Evolutionary conservation across 1,140 invertebrate genomes (phyloP), one percentile per base, ranked within the genome.

Genomic region (Coenobita brevimanus): DNA sequence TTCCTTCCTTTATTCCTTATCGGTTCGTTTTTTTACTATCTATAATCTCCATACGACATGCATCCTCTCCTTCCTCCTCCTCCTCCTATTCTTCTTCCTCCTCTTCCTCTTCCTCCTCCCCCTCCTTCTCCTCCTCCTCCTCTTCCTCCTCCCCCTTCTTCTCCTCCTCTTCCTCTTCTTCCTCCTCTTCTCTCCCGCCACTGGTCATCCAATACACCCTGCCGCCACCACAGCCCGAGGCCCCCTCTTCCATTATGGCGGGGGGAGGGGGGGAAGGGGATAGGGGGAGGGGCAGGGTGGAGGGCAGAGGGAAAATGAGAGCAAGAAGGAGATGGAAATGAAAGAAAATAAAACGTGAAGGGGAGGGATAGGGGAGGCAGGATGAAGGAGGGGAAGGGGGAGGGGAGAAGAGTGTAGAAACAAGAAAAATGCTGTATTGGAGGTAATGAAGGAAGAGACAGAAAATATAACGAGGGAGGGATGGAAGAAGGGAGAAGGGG

Each of bases 181-280:
- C 2, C 67, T 27, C 67, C 24, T 27, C 13, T 57, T 38, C 33
- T 60, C 36, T 62, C 17, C 62, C 30, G 3, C 33, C 17, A 71
- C 62, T 82, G 80, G 80, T 82, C 64, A 82, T 67, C 80, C 43
- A 82, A 82, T 82, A 82, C 80, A 82, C 62, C 62, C 62, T 41
- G 79, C 60, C 79, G 30, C 33, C 79, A 38, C 33, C 79, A 82
- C 60, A 33, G 80, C 80, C 62, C 67, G 62, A 41, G 57, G 80
- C 80, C 3, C 62, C 80, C 15, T 50, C 80, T 82, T 82, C 80
- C 80, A 82, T 82, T 82, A 82, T 71, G 80, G 41, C 46, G 64
- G 80, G 69, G 67, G 80, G 80, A 54, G 67, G 46, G 64, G 67
- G 80, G 67, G 67, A 60, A 60, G 79, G 67, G 36, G 46, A 21